These are phyloP conservation scores for Pseudochirops corinnae DNA, from an alignment of 2,797 vertebrate genomes.

Conservation along the genomic window DNA sequence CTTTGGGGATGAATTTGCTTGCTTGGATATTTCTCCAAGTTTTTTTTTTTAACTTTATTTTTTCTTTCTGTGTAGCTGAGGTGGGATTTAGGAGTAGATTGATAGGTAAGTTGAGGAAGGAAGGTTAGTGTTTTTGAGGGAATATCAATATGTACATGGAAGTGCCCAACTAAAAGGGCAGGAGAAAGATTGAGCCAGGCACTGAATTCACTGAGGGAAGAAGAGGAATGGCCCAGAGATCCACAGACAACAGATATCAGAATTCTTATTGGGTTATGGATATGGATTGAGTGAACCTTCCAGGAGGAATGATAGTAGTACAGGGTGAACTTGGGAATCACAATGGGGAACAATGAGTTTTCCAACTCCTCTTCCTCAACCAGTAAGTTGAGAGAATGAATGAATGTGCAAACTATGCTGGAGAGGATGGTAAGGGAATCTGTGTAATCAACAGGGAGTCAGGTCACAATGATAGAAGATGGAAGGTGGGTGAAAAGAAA, in stretches of 20 bases:
- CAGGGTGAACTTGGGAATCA: background rate
- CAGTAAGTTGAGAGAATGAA: background rate
- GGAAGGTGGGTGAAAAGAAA: background rate
- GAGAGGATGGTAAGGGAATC: background rate
- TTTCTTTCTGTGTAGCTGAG: background rate
- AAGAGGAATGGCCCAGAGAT: background rate
- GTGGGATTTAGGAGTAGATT: background rate
- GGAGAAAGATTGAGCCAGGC: background rate
- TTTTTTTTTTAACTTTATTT: background rate
- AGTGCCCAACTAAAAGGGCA: background rate
- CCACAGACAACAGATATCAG: background rate
- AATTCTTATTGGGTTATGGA: background rate
- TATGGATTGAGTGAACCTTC: background rate
- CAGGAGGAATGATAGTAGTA: background rate
- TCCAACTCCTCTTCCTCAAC: background rate
- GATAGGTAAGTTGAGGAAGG: background rate
- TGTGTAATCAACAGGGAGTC: background rate
- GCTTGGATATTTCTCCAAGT: background rate
- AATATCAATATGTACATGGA: background rate
- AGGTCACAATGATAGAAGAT: background rate
- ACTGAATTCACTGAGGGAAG: background rate
- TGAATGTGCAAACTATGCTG: background rate
- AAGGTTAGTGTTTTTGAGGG: background rate
- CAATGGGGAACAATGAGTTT: background rate
- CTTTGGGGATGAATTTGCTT: background rate